Conservation (phyloP, 1,140 invertebrate genomes). For the Fopius arisanus region DNA sequence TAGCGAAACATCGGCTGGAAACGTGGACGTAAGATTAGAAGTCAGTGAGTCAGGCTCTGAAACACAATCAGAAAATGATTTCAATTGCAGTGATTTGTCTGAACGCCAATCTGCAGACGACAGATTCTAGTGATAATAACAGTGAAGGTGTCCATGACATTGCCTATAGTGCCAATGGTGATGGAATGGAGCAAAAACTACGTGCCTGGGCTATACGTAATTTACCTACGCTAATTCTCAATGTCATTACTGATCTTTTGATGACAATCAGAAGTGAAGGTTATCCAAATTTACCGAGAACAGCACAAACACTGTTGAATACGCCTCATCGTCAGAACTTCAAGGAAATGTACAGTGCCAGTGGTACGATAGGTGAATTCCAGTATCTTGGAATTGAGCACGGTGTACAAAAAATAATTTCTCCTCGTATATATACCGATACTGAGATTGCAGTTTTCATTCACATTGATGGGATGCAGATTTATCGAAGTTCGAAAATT, state of each 20-base stretch:
- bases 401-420: conserved; percentile 25
- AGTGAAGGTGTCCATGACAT: neutral
- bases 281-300: conserved; percentile 27
- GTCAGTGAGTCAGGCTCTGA: neutral
- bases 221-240: conserved; percentile 13
- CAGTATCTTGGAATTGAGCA: conserved; percentile 26
- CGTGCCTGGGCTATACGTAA: conserved; percentile 28
- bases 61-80: neutral
- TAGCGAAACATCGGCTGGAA: no score
- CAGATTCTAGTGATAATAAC: neutral
- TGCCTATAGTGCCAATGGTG: neutral
- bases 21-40: no score
- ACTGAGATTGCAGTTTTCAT: conserved; percentile 25
- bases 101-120: neutral
- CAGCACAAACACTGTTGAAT: conserved; percentile 18
- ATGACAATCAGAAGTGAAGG: conserved; percentile 19
- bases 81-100: neutral
- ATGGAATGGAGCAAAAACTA: conserved; percentile 22
- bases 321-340: conserved; percentile 9
- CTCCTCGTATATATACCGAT: conserved; percentile 19
- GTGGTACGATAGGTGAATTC: conserved; percentile 12
- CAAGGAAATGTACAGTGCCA: neutral
- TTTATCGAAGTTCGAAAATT: conserved; percentile 29
- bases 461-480: conserved; percentile 32
- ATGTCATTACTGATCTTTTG: conserved; percentile 29